Evolutionary conservation across 2,113 vertebrate genomes (phyloP).

Genomic region (Alethe diademata): DNA sequence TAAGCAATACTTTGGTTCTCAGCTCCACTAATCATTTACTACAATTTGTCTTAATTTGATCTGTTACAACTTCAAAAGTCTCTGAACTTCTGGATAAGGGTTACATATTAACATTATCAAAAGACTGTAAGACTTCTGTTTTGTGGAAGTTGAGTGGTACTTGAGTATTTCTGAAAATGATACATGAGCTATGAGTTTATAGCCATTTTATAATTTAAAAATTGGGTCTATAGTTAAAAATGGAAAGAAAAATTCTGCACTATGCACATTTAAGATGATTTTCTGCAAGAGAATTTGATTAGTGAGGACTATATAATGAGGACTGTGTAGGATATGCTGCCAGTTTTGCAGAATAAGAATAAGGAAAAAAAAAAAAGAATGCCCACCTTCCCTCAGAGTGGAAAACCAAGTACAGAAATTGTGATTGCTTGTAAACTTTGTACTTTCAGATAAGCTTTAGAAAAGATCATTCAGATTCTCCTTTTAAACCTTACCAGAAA

Average conservation of each 20-base stretch:
- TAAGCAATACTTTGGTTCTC: neutral
- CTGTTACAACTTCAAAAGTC: neutral
- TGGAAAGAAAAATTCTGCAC: neutral
- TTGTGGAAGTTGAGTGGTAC: neutral
- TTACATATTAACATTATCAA: fast-evolving
- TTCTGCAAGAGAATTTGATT: neutral
- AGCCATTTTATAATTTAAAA: neutral
- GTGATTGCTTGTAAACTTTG: neutral
- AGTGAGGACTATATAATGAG: neutral
- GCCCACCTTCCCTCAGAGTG: neutral
- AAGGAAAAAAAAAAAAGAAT: neutral
- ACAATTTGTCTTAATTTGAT: neutral
- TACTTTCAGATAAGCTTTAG: neutral
- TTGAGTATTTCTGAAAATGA: neutral
- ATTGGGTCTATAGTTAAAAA: neutral
- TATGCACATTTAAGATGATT: neutral
- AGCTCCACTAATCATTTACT: neutral
- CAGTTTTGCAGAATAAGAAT: neutral
- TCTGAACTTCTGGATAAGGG: neutral
- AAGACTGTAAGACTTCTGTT: neutral
- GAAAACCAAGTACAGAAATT: neutral
- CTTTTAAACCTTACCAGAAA: neutral
- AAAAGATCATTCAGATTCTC: neutral
- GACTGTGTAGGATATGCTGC: neutral
- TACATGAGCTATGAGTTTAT: neutral